Conservation (phyloP, 2,113 vertebrate species). For the Cottus gobio region DNA sequence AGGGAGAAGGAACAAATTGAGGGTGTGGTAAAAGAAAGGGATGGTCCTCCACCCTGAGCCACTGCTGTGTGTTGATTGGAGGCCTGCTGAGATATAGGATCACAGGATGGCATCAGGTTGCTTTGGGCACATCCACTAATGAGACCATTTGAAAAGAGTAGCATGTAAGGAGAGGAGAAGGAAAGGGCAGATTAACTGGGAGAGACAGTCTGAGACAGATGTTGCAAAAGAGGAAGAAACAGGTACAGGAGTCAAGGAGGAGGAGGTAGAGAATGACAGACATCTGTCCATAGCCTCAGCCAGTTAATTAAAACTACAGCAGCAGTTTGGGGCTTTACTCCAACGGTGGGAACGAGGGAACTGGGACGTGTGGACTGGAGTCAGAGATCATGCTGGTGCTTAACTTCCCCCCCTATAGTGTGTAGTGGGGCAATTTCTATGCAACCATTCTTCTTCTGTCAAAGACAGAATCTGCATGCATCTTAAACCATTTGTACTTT, state of each 20-base stretch:
- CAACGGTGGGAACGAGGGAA: conserved; percentile 30
- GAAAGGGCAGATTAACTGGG: conserved; percentile 5
- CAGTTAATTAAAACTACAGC: conserved; percentile 32
- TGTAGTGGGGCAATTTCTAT: conserved; percentile 1
- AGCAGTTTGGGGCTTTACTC: conserved; percentile 20
- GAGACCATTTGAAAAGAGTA: conserved; percentile 28
- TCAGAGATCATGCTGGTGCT: conserved; percentile 39
- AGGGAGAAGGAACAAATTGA: conserved; percentile 12
- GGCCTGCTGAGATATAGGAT: conserved; percentile 44
- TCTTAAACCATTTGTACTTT: conserved; percentile 30
- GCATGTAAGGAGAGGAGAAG: conserved; percentile 4
- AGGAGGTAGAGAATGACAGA: not conserved
- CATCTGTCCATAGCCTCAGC: not conserved
- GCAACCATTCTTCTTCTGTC: not conserved
- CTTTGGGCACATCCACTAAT: conserved; percentile 43
- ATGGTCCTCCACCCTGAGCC: conserved; percentile 16
- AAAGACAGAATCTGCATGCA: conserved; percentile 29
- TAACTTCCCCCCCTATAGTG: conserved; percentile 33
- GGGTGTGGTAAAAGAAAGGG: not conserved
- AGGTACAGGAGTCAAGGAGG: not conserved
- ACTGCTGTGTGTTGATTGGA: conserved; percentile 42
- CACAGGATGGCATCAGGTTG: conserved; percentile 48
- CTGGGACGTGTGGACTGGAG: conserved; percentile 35
- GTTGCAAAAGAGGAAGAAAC: not conserved
- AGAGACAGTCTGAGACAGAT: not conserved